These are phyloP conservation scores for Lipophrys pholis DNA, from an alignment of 2,113 vertebrate genomes.

Conservation along the genomic window DNA sequence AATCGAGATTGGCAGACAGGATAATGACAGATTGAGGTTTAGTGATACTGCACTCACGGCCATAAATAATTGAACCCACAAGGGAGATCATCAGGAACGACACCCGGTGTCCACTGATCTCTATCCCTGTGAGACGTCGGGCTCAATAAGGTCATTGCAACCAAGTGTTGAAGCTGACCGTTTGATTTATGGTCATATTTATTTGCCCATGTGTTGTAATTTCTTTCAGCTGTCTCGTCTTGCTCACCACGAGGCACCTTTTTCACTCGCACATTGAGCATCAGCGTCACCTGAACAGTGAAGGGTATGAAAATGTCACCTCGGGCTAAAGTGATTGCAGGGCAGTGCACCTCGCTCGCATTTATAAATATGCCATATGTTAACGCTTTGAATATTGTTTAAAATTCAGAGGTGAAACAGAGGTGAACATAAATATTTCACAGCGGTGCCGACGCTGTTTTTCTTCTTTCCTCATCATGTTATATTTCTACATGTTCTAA, in stretches of 20 bases:
- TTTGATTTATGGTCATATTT: too few relatives aligned
- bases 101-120: too few relatives aligned
- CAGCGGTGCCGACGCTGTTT: neutral
- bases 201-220: too few relatives aligned
- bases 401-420: conserved; percentile 18
- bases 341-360: neutral
- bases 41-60: neutral
- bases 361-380: neutral
- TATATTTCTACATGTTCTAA: neutral
- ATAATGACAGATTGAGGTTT: neutral
- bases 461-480: neutral
- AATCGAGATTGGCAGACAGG: neutral
- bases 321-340: neutral
- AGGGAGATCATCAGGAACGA: too few relatives aligned
- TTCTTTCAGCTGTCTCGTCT: too few relatives aligned
- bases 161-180: too few relatives aligned
- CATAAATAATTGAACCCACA: too few relatives aligned
- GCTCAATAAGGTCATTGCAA: too few relatives aligned
- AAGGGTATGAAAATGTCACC: conserved; percentile 4
- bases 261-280: neutral
- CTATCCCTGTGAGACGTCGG: too few relatives aligned
- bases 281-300: neutral
- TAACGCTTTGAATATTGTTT: conserved; percentile 8
- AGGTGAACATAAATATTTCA: conserved; percentile 39
- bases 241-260: too few relatives aligned